Evolutionary conservation across 2,888 invertebrate species (phyloP).

Genomic region (Lydus trimaculatus): DNA sequence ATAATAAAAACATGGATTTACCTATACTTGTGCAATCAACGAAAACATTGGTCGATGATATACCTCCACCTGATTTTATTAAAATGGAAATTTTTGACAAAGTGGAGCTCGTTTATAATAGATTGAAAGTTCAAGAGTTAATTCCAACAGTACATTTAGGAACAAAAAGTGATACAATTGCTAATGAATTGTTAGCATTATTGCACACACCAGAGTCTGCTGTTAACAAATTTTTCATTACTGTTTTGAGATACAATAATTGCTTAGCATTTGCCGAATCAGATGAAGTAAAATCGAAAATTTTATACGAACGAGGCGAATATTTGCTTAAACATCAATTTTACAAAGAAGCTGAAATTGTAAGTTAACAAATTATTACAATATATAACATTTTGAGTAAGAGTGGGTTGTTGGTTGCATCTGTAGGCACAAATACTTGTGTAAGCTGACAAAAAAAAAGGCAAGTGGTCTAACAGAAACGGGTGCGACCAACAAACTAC

Average conservation of each 20-base stretch:
- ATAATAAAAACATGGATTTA: too few species aligned
- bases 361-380: conserved; percentile 61
- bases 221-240: neutral
- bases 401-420: too few species aligned
- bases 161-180: neutral
- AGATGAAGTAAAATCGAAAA: conserved; percentile 67
- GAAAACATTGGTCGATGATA: too few species aligned
- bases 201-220: neutral
- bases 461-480: too few species aligned
- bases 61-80: neutral
- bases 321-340: conserved; percentile 69
- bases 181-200: neutral
- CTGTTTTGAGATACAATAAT: neutral
- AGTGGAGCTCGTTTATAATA: neutral
- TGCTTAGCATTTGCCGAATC: conserved; percentile 64
- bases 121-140: neutral
- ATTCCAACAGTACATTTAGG: neutral
- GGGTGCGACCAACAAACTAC: too few species aligned
- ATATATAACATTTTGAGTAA: too few species aligned
- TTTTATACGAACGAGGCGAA: conserved; percentile 77
- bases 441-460: too few species aligned
- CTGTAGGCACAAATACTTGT: too few species aligned
- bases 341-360: conserved; percentile 68
- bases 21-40: too few species aligned
- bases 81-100: neutral